These are phyloP conservation scores for Apamea sordens DNA, from an alignment of 2,888 invertebrate species.

Conservation along the genomic window DNA sequence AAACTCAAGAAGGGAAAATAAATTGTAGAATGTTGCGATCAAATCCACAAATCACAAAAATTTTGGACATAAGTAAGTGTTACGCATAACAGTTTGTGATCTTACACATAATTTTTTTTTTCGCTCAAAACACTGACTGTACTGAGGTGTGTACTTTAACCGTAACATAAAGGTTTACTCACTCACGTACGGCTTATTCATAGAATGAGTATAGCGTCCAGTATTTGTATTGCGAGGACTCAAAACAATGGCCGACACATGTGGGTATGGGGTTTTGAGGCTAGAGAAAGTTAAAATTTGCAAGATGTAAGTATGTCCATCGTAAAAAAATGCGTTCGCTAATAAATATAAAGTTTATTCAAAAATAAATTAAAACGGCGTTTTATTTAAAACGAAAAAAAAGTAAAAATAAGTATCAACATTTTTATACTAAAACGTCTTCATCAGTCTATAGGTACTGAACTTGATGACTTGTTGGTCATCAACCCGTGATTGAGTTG, in stretches of 20 bases:
- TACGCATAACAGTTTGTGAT: not conserved
- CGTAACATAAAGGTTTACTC: constrained; percentile 55
- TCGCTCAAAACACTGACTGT: not conserved
- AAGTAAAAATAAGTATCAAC: not conserved
- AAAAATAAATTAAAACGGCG: not conserved
- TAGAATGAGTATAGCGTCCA: constrained; percentile 69
- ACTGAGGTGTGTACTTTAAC: constrained; percentile 32
- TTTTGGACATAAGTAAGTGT: not conserved
- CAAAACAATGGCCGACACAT: constrained; percentile 84
- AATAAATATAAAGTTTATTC: constrained; percentile 67
- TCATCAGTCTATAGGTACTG: not conserved
- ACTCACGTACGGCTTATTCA: constrained; percentile 62
- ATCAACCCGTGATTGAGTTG: constrained; percentile 73
- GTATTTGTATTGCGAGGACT: constrained; percentile 76
- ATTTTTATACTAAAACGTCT: not conserved
- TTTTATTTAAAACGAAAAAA: not conserved
- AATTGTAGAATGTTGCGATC: not conserved
- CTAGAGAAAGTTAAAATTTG: constrained; percentile 89
- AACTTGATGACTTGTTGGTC: constrained; percentile 67
- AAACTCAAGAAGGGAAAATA: not conserved
- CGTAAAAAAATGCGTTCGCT: constrained; percentile 70
- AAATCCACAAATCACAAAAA: not conserved
- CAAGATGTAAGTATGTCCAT: constrained; percentile 78
- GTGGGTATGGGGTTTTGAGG: constrained; percentile 88
- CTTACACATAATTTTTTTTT: not conserved